Base-by-base conservation (phyloP, 2,113 vertebrate genomes). In the Onychorhynchus coronatus region DNA sequence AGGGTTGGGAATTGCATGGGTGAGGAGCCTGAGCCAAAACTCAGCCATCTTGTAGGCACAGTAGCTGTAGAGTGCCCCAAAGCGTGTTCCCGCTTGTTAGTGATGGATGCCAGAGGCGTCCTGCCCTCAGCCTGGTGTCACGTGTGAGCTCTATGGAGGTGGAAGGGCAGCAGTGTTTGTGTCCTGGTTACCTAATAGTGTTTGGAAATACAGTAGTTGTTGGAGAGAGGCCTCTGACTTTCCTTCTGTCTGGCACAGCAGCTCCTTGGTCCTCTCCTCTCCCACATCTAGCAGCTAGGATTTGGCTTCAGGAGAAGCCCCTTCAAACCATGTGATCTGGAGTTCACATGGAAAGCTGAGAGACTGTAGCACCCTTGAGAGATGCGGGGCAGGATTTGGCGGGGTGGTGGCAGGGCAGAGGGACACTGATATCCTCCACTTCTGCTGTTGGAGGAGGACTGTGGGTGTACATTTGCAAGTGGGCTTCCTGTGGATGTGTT, bases 61-160 rank as follows among this genome's bases (percentile, higher is more conserved):
- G 68, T 47, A 74, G 35, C 52, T 91, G 35, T 23, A 25, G 50
- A 2, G 1, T 94, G 95, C 79, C 85, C 94, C 85, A 88, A 11
- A 96, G 83, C 94, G 0, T 77, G 82, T 94, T 77, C 65, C 79
- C 8, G 21, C 95, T 81, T 96, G 95, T 88, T 81, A 31, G 72
- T 1, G 6, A 2, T 1, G 20, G 78, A 17, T 80, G 58, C 85
- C 47, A 9, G 78, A 39, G 6, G 72, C 5, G 1, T 61, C 85
- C 80, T 95, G 73, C 77, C 83, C 89, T 89, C 74, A 70, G 58
- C 81, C 49, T 74, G 50, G 24, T 74, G 90, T 88, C 88, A 84
- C 4, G 3, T 59, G 95, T 15, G 4, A 52, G 72, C 0, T 0
- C 67, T 63, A 0, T 80, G 88, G 79, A 95, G 93, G 89, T 91